A percentile compares a stretch with the other conserved stretches of the same genome.
Conservation (phyloP, 2,113 vertebrate species). For the Morphnarchus princeps region DNA sequence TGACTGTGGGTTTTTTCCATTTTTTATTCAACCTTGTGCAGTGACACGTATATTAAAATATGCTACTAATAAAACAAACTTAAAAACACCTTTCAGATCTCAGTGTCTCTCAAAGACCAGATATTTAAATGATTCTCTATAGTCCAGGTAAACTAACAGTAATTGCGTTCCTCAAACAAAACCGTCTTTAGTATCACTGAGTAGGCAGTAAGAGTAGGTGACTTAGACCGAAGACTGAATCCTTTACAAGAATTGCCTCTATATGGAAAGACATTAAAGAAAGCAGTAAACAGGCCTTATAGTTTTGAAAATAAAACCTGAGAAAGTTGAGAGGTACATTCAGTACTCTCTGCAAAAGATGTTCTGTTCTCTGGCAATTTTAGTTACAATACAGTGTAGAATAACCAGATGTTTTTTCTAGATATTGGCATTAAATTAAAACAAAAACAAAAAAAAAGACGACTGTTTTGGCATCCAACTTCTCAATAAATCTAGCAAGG, state of each 20-base stretch:
- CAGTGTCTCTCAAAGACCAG: not conserved
- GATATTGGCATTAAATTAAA: conserved; percentile 37
- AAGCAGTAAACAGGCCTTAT: not conserved
- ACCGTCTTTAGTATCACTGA: not conserved
- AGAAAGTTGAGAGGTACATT: conserved; percentile 1
- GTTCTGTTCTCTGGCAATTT: conserved; percentile 46
- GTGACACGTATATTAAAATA: not conserved
- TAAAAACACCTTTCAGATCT: not conserved
- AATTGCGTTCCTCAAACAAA: not conserved
- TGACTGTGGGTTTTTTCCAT: not conserved
- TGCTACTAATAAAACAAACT: not conserved
- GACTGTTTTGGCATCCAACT: conserved; percentile 30
- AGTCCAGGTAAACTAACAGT: not conserved
- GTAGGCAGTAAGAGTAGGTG: not conserved
- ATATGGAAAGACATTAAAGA: not conserved
- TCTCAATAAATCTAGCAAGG: conserved; percentile 53
- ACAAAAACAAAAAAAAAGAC: not conserved
- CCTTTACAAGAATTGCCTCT: not conserved
- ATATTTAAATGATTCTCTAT: not conserved
- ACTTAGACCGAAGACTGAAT: not conserved
- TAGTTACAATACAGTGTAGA: conserved; percentile 1
- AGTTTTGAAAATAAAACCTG: conserved; percentile 11
- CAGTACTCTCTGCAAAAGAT: not conserved
- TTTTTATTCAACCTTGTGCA: not conserved
- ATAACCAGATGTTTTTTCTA: conserved; percentile 55